phyloP scores from a whole-genome alignment of 2,888 invertebrate genomes.

The Stenchaetothrips biformis region DNA sequence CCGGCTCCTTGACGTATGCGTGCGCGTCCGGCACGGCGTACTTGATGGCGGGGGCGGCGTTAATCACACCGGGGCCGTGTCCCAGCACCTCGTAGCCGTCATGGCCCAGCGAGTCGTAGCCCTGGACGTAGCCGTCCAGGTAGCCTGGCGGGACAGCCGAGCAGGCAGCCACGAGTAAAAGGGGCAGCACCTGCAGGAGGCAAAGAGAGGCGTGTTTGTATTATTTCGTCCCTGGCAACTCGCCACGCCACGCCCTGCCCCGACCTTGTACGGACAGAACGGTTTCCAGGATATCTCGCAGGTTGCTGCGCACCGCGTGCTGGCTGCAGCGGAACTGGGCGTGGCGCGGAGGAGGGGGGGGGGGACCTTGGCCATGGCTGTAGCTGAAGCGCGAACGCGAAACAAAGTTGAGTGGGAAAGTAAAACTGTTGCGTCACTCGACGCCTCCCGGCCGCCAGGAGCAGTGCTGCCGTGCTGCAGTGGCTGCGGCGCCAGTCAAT shows the following conservation, averaged over 20 bases:
- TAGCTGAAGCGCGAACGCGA: neutral
- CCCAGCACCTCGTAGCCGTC: neutral
- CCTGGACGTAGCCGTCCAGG: neutral
- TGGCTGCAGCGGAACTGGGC: neutral
- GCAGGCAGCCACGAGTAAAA: neutral
- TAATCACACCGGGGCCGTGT: neutral
- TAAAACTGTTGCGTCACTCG: neutral
- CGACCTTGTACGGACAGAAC: neutral
- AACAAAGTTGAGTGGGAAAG: neutral
- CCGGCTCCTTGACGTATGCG: constrained; percentile 5
- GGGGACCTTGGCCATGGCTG: neutral
- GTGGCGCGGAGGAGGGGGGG: neutral
- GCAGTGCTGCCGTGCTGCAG: neutral
- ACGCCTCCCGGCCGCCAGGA: neutral
- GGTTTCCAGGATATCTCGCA: neutral
- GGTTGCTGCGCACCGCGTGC: neutral
- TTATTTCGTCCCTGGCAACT: neutral
- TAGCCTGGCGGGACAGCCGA: neutral
- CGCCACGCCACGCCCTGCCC: neutral
- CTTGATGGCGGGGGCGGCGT: neutral
- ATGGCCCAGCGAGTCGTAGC: neutral
- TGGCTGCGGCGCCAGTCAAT: neutral
- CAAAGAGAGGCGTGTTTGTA: neutral
- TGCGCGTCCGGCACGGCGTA: constrained; percentile 13
- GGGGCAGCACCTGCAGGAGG: neutral